Base-by-base conservation (phyloP, 2,888 invertebrate genomes). In the Apamea crenata region DNA sequence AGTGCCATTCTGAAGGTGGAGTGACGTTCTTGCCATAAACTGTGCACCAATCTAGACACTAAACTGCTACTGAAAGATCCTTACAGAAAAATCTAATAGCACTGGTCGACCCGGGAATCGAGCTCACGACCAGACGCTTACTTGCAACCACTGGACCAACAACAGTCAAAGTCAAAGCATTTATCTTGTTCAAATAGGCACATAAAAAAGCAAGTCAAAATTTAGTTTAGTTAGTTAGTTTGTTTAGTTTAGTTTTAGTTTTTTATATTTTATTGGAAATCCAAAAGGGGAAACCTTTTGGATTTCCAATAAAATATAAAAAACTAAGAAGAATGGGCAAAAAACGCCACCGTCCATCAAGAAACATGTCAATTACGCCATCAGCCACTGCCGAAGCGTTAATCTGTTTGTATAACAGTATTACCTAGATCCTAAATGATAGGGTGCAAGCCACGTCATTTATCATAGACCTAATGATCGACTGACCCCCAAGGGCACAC, bases 381-480 rank as follows among this genome's bases (percentile, higher is more conserved):
- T 76, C 4, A 76, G n/a, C 1, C 50, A 61, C 47, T 8, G n/a
- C 18, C 36, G 47, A 47, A 76, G 21, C 6, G 1, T 5, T 44
- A 65, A 44, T 40, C 2, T 71, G 6, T 32, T 69, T 50, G 16
- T 56, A n/a, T 14, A 44, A 21, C 4, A 36, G 12, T 50, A 25
- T 47, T 47, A 50, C 25, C 25, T 59, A 32, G n/a, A 7, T 65
- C 21, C 56, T n/a, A 69, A 69, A 77, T 69, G 16, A 53, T 14
- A 50, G 59, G 69, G 18, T 50, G 40, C 21, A 66, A 25, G 56
- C 21, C 53, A 36, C 16, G 63, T 59, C 36, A 72, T 84, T 71
- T 40, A 29, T 79, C 61, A 78, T 25, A 36, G 29, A 67, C 47
- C 18, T 85, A 68, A 71, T 65, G 53, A 56, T 47, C 3, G 32